Base-by-base conservation (phyloP, 2,888 invertebrate genomes). In the Plusia festucae region DNA sequence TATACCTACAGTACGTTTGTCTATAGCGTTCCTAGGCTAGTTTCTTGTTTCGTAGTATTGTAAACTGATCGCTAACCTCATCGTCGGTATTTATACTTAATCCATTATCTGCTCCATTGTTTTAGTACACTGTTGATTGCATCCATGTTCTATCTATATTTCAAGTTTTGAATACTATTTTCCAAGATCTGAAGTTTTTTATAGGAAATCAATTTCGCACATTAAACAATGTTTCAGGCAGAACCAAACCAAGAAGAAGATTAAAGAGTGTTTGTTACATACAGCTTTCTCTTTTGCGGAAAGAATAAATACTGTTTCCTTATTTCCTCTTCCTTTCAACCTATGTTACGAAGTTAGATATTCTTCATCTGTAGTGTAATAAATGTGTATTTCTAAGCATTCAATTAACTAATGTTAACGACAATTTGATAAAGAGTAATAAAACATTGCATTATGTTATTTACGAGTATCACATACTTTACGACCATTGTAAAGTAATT, bases 381-480 rank as follows among this genome's bases (percentile, higher is more conserved):
- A 16, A 56, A 46, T 16, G 16, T 11, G 9, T 13, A 30, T 30
- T 18, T 53, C 20, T 20, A 18, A 13, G 32, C 30, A 30, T 16
- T 32, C 13, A 30, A 20, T 32, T 20, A 8, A 4, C 30, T 2
- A 16, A 46, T 13, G 44, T 51, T 49, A 22, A 46, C 40, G 20
- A 60, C 18, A n/a, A 53, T 40, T 46, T 53, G 46, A 69, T 13
- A 64, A 5, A 46, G 15, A 22, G 46, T 44, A 65, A 65, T 76
- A 56, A 65, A 61, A 65, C 32, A 30, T 32, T 65, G 49, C n/a
- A 30, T 51, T 32, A 52, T 40, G 27, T 30, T 40, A 51, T 46
- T 27, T 52, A 54, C 11, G 13, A 54, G 22, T 55, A 46, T 70
- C 58, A n/a, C n/a, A 44, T 13, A 44, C 16, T 55, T 53, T 53